Evolutionary conservation across 2,888 invertebrate genomes (phyloP).

Genomic region (Trichogramma evanescens): DNA sequence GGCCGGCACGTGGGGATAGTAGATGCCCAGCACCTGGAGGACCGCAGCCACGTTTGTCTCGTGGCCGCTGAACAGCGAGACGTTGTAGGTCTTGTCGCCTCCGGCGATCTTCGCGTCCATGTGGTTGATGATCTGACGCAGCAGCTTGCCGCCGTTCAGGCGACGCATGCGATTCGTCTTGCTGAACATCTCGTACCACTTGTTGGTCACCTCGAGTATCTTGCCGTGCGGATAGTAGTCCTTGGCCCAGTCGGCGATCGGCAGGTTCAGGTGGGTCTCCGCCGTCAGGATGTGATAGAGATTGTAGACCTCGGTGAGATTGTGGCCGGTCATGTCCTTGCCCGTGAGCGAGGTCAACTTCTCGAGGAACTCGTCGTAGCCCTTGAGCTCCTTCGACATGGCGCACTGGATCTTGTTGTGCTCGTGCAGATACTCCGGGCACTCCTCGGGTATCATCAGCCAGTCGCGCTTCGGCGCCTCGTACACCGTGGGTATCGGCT

Average conservation of each 20-base stretch:
- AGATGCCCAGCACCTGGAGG: constrained; percentile 34
- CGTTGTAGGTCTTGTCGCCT: constrained; percentile 36
- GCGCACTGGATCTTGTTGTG: constrained; percentile 22
- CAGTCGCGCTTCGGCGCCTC: constrained; percentile 18
- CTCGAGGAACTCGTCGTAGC: constrained; percentile 24
- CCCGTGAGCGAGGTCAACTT: constrained; percentile 27
- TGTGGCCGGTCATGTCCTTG: constrained; percentile 22
- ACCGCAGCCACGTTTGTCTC: constrained; percentile 35
- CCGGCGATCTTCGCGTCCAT: constrained; percentile 20
- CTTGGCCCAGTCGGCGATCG: constrained; percentile 54
- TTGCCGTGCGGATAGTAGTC: constrained; percentile 50
- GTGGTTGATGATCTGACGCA: constrained; percentile 16
- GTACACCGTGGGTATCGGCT: constrained; percentile 51
- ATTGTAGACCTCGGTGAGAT: constrained; percentile 26
- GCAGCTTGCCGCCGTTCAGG: constrained; percentile 51
- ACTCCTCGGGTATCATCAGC: constrained; percentile 27
- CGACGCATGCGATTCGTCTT: constrained; percentile 49
- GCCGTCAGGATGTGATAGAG: constrained; percentile 37
- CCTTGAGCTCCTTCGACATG: constrained; percentile 17
- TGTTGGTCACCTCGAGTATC: constrained; percentile 50
- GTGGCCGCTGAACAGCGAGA: constrained; percentile 37
- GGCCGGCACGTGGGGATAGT: constrained; percentile 35
- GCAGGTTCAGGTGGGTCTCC: constrained; percentile 51
- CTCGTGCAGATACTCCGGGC: constrained; percentile 27
- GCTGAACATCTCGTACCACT: constrained; percentile 54